Conservation (phyloP, 2,888 invertebrate genomes). For the Celastrina argiolus region DNA sequence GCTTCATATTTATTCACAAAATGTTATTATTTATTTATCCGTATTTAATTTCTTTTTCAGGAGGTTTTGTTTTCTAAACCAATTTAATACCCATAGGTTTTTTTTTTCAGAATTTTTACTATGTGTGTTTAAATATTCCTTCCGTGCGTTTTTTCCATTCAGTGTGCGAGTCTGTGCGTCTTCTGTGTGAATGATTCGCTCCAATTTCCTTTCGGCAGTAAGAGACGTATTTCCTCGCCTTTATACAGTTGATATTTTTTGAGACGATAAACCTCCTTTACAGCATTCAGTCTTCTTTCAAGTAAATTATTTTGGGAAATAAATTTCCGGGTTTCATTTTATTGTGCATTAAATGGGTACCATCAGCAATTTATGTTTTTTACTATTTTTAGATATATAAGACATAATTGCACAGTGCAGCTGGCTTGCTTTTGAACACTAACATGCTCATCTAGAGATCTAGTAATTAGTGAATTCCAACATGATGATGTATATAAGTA, state of each 20-base stretch:
- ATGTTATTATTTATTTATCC: too few relatives aligned
- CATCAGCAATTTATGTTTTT: background rate
- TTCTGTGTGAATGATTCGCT: constrained; percentile 18
- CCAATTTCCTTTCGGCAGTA: constrained; percentile 22
- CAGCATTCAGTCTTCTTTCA: background rate
- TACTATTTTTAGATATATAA: background rate
- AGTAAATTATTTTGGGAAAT: constrained; percentile 9
- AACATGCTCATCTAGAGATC: too few relatives aligned
- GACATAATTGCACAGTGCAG: too few relatives aligned
- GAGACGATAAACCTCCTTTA: constrained; percentile 8
- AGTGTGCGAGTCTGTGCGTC: background rate
- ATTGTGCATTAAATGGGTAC: background rate
- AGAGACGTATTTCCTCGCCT: constrained; percentile 18
- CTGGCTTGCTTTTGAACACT: too few relatives aligned
- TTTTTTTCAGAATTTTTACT: background rate
- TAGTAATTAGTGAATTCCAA: too few relatives aligned
- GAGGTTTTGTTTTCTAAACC: too few relatives aligned
- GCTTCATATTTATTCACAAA: too few relatives aligned
- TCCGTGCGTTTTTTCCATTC: background rate
- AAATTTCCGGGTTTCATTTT: constrained; percentile 8
- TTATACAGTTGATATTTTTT: constrained; percentile 11
- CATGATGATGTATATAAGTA: too few relatives aligned
- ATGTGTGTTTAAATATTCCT: background rate
- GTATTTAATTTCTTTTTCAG: too few relatives aligned
- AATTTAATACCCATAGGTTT: too few relatives aligned